phyloP scores from a whole-genome alignment of 1,140 invertebrate genomes.

The Lepidurus apus region DNA sequence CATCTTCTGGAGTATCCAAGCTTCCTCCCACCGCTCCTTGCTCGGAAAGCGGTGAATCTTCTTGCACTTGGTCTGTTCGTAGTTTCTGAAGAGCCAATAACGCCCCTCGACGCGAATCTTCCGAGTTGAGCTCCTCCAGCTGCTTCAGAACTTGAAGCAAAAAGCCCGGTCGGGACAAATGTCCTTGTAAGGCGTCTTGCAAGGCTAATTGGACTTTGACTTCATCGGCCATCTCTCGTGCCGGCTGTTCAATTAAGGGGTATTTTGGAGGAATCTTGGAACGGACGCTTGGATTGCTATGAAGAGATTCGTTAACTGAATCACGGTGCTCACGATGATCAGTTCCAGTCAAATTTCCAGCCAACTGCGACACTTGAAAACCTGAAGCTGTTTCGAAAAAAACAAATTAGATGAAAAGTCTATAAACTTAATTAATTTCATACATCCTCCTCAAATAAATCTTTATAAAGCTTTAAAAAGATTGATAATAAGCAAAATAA shows the following conservation, averaged over 20 bases:
- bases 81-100: not conserved
- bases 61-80: not conserved
- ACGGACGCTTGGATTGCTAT: not conserved
- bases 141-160: slow-evolving; percentile 2
- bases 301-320: slow-evolving; percentile 32
- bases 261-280: not conserved
- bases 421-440: too few relatives aligned
- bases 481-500: not conserved
- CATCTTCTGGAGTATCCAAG: not conserved
- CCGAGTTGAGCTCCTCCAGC: not conserved
- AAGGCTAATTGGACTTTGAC: not conserved
- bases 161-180: not conserved
- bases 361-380: not conserved
- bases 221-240: not conserved
- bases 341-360: slow-evolving; percentile 33
- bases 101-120: slow-evolving; percentile 10
- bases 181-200: not conserved
- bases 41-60: not conserved
- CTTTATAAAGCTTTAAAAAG: not conserved
- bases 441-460: too few relatives aligned
- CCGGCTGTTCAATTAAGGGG: not conserved
- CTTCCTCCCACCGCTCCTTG: not conserved
- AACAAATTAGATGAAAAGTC: too few relatives aligned
- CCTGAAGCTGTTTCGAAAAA: not conserved
- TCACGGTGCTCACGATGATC: slow-evolving; percentile 39